These are phyloP conservation scores for Nephrotoma appendiculata DNA, from an alignment of 2,888 invertebrate genomes.

Conservation along the genomic window DNA sequence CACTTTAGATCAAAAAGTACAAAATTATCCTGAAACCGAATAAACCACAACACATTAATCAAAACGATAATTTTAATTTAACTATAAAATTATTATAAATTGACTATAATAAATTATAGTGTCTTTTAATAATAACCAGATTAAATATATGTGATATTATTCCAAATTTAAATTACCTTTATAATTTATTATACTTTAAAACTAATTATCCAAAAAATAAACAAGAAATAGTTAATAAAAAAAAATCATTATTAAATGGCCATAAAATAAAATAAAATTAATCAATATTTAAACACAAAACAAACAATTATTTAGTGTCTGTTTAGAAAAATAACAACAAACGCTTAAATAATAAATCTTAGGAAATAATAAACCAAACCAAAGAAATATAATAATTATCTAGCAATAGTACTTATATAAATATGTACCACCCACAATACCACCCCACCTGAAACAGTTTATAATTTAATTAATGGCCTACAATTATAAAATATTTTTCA, in stretches of 20 bases:
- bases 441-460: background rate
- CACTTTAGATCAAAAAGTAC: background rate
- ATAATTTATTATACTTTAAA: no score
- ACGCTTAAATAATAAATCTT: background rate
- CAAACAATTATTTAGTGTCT: background rate
- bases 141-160: background rate
- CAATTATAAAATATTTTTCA: background rate
- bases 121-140: background rate
- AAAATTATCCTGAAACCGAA: background rate
- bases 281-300: background rate
- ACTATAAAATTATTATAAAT: background rate
- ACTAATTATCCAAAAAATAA: conserved; percentile 3
- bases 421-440: background rate
- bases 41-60: background rate
- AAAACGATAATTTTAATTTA: background rate
- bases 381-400: background rate
- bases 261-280: background rate
- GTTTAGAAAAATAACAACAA: background rate
- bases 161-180: background rate
- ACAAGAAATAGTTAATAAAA: conserved; percentile 1
- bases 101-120: background rate
- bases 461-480: background rate
- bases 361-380: background rate
- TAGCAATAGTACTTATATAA: background rate
- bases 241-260: background rate